Conservation (phyloP, 2,888 invertebrate genomes). For the Trachelus troglodyta region DNA sequence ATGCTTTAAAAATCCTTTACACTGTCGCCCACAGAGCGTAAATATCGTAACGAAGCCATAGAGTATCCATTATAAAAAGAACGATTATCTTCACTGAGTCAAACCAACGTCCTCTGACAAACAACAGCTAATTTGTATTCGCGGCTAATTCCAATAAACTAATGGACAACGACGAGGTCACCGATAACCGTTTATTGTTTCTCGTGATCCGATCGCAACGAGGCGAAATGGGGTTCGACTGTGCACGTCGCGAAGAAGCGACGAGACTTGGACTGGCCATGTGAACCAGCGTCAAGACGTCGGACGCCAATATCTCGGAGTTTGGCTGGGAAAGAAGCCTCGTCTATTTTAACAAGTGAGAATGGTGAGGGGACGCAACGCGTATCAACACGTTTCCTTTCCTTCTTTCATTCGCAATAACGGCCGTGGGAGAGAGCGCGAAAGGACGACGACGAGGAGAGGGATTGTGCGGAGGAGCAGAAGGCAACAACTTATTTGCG, state of each 20-base stretch:
- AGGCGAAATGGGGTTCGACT: too few species aligned
- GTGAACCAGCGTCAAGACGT: conserved; percentile 30
- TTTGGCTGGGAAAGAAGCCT: conserved; percentile 57
- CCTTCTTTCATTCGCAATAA: conserved; percentile 37
- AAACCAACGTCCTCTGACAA: too few species aligned
- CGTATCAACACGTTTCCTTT: conserved; percentile 20
- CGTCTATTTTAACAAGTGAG: conserved; percentile 59
- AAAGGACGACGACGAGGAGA: conserved; percentile 24
- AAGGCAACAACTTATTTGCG: conserved; percentile 45
- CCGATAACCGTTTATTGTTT: too few species aligned
- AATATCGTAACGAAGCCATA: too few species aligned
- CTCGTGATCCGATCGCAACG: too few species aligned
- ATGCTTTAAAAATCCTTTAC: too few species aligned
- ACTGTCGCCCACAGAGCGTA: too few species aligned
- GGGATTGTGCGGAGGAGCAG: conserved; percentile 13
- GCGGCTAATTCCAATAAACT: too few species aligned
- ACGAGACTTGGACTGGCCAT: conserved; percentile 50
- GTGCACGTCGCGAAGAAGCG: conserved; percentile 22
- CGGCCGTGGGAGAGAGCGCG: conserved; percentile 6
- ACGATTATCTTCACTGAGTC: too few species aligned
- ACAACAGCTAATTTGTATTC: too few species aligned
- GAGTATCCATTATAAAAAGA: too few species aligned
- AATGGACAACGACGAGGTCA: too few species aligned
- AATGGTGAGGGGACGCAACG: conserved; percentile 8
- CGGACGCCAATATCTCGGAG: conserved; percentile 55